Base-by-base conservation (phyloP, 2,888 invertebrate genomes). In the Athripsodes cinereus region DNA sequence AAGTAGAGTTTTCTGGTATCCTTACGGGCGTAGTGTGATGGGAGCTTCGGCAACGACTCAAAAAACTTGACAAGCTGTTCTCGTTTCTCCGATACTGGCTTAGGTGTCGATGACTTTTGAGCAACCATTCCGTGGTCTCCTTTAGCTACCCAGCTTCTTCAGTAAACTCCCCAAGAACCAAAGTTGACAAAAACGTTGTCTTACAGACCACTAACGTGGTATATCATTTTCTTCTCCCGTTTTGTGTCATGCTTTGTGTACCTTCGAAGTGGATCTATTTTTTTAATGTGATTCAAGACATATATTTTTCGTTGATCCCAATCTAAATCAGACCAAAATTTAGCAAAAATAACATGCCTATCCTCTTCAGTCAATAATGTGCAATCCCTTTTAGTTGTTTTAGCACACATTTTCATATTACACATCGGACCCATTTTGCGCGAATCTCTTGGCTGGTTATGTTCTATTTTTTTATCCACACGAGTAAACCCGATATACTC, bases 41-140 rank as follows among this genome's bases (percentile, higher is more conserved):
- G 46, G 5, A 46, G 46, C 16, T 46, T 8, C 16, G 46, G 46
- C 46, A 46, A 46, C n/a, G 46, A 8, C 46, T 46, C 16, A 16
- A 46, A 46, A 46, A 46, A 46, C 46, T 46, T 16, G 16, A 46
- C 46, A 5, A 46, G 46, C 46, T 46, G 46, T 16, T 46, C 16
- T 8, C 46, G 46, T 46, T 46, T 46, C 46, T 46, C 46, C 16
- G 46, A 46, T 6, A 46, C 46, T 13, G 46, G 18, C 46, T 46
- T 8, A 13, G 46, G 46, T 46, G 46, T 46, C 16, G 46, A 16
- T 46, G 8, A 16, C 46, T 46, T 8, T 46, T 46, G 46, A 46
- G 46, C 46, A 46, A 46, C 46, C 46, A 46, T 46, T 46, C 46
- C 46, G 16, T 46, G 18, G 46, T 46, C 46, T 46, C 46, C 46